Percentiles rank a stretch among this genome's conserved stretches.
These are phyloP conservation scores for Globodera rostochiensis DNA, from an alignment of 1,140 invertebrate genomes.

Conservation along the genomic window DNA sequence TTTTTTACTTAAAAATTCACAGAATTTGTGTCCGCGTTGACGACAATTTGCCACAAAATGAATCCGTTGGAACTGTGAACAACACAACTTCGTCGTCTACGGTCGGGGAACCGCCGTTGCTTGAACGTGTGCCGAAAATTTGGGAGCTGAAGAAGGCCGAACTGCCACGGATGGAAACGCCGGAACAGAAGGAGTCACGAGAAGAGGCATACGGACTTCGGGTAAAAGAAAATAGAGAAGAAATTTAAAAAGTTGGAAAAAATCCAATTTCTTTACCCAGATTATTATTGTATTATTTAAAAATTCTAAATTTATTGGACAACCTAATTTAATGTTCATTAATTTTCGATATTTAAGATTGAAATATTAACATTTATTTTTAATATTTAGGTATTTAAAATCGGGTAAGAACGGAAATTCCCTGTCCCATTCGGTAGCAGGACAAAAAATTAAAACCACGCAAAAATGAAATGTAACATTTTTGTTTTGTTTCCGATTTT, in stretches of 20 bases:
- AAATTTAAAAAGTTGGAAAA: no score
- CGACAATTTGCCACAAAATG: conserved; percentile 45
- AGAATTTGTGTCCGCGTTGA: conserved; percentile 64
- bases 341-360: no score
- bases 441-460: no score
- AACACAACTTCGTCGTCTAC: conserved; percentile 17
- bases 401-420: conserved; percentile 7
- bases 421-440: background rate
- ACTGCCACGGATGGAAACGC: conserved; percentile 35
- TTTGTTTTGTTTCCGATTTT: no score
- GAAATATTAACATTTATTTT: background rate
- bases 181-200: conserved; percentile 52
- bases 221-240: conserved; percentile 11
- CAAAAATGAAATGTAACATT: no score
- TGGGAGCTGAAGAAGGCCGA: conserved; percentile 54
- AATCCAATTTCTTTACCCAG: no score
- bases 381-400: conserved; percentile 6
- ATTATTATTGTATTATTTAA: no score
- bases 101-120: conserved; percentile 30
- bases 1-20: background rate
- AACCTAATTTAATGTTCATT: no score
- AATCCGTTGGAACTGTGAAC: conserved; percentile 17
- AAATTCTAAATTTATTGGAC: no score
- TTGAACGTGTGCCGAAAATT: conserved; percentile 56
- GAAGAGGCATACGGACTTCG: conserved; percentile 55